Evolutionary conservation across 2,888 invertebrate genomes (phyloP).

Genomic region (Sesamia inferens): DNA sequence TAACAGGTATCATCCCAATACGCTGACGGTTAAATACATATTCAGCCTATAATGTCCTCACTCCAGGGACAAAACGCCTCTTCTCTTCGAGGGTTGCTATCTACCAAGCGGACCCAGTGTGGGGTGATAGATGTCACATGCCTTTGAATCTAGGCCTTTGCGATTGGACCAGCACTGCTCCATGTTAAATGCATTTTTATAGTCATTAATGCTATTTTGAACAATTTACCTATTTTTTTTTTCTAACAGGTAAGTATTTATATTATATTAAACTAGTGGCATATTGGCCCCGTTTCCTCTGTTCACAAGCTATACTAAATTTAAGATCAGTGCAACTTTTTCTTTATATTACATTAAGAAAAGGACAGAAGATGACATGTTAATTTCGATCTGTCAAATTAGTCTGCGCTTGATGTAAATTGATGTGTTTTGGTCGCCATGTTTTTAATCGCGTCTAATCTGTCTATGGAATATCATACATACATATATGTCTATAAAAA

Average conservation of each 20-base stretch:
- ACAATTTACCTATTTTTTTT: not conserved
- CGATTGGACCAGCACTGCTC: not conserved
- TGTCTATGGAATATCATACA: too few relatives aligned
- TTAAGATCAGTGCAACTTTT: too few relatives aligned
- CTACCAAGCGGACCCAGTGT: not conserved
- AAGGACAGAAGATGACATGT: too few relatives aligned
- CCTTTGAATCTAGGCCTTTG: not conserved
- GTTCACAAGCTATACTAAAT: too few relatives aligned
- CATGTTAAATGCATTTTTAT: slow-evolving; percentile 37
- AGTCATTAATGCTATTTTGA: slow-evolving; percentile 13
- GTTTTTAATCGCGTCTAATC: too few relatives aligned
- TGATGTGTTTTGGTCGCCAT: too few relatives aligned
- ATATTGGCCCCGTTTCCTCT: too few relatives aligned
- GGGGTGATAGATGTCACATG: not conserved
- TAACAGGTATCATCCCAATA: too few relatives aligned
- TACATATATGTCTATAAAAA: too few relatives aligned
- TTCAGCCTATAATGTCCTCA: not conserved
- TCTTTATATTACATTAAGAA: too few relatives aligned
- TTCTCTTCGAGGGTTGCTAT: not conserved
- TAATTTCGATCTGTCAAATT: too few relatives aligned
- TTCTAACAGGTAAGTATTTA: not conserved
- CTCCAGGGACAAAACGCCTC: not conserved
- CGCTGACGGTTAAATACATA: not conserved
- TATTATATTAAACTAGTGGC: not conserved
- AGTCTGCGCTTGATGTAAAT: too few relatives aligned